Percentiles rank a stretch among this genome's conserved stretches.
phyloP scores from a whole-genome alignment of 2,797 vertebrate genomes.

The Helostoma temminkii region DNA sequence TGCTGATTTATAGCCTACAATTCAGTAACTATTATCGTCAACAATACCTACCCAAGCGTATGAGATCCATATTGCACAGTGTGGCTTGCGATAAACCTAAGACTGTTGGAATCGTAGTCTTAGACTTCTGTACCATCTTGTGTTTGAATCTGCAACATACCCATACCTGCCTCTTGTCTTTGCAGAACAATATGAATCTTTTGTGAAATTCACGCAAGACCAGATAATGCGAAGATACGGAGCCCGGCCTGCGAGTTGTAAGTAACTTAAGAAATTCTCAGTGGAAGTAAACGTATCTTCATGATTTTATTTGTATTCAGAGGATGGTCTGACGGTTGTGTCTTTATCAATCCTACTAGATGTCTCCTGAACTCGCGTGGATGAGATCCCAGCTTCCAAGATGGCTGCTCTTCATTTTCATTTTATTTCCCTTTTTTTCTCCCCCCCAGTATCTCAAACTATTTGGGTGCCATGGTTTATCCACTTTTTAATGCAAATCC shows the following conservation, averaged over 20 bases:
- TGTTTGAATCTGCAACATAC: background rate
- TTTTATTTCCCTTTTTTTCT: constrained; percentile 47
- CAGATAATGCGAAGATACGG: constrained; percentile 96
- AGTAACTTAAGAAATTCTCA: constrained; percentile 63
- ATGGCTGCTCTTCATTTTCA: constrained; percentile 83
- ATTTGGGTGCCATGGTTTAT: constrained; percentile 85
- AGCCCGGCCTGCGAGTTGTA: constrained; percentile 92
- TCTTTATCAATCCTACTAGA: constrained; percentile 74
- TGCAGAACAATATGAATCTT: constrained; percentile 95
- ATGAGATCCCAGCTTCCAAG: constrained; percentile 83
- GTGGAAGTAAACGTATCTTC: background rate
- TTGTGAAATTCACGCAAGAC: constrained; percentile 98
- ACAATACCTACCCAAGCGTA: too few species aligned
- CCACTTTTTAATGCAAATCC: constrained; percentile 75
- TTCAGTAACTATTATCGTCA: too few species aligned
- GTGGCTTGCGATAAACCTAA: too few species aligned
- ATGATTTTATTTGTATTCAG: background rate
- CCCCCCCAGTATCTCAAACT: constrained; percentile 66
- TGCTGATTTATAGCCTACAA: too few species aligned
- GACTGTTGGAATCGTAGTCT: too few species aligned
- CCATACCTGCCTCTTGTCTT: constrained; percentile 32
- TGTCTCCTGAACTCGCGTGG: constrained; percentile 89
- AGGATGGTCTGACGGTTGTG: background rate
- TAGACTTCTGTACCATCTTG: background rate
- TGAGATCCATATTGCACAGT: too few species aligned